Evolutionary conservation across 2,888 invertebrate species (phyloP), one percentile per base, ranked within the genome.

Genomic region (Drosophila subquinaria): DNA sequence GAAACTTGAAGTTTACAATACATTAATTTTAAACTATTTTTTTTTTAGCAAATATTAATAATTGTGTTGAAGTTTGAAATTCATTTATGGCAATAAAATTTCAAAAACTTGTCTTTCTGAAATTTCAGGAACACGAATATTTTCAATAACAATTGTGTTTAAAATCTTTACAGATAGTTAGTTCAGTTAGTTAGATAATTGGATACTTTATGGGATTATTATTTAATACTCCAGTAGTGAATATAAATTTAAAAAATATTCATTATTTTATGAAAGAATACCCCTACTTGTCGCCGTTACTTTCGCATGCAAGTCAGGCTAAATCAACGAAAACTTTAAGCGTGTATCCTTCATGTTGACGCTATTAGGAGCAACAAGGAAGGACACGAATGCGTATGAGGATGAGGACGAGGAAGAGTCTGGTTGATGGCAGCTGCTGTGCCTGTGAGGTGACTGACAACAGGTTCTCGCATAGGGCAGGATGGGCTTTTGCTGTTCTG

Each of bases 251-350:
- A 5, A 1, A 30, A 30, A 30, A 30, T 30, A 23, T 23, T 23
- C 2, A 30, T 30, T 30, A 8, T 8, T 27, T 27, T n/a, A 13
- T 48, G 2, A 42, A 35, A 9, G n/a, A 35, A 23, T 20, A 43
- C 17, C 33, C 43, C 23, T 20, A 57, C 8, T 38, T 38, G 17
- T 11, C 47, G 27, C 20, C 30, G 27, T 45, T 47, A 36, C 48
- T 73, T 80, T 74, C 47, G 67, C 70, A 76, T 88, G 75, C 73
- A 67, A 67, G 72, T 76, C 84, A 75, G 74, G 64, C 61, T 47
- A 33, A 33, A 30, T 50, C 20, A 56, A 10, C n/a, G 20, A 59
- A 59, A 64, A 66, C 64, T 65, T 69, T 65, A 27, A 55, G 66
- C 69, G 62, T 72, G 62, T 69, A 53, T 30, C 53, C 60, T 55